Conservation (phyloP, 2,113 vertebrate genomes). For the Progne subis region DNA sequence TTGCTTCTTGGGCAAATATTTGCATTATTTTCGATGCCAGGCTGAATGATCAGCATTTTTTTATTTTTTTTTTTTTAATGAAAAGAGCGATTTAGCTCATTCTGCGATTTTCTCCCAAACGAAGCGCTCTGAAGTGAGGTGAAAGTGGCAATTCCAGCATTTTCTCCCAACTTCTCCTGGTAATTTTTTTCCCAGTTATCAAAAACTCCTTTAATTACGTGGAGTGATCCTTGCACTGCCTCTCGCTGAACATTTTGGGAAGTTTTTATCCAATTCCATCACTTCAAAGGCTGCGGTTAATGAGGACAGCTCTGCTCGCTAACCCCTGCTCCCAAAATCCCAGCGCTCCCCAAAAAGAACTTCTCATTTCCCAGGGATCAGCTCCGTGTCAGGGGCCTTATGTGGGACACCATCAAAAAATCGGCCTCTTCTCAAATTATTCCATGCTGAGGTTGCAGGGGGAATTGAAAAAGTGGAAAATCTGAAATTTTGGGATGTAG, state of each 20-base stretch:
- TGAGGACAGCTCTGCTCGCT: accelerated
- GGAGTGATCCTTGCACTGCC: not conserved
- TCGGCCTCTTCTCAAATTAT: not conserved
- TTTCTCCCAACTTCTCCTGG: not conserved
- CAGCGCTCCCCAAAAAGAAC: accelerated
- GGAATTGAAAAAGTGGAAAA: not conserved
- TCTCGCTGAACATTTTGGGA: not conserved
- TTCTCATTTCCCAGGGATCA: not conserved
- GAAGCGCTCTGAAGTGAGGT: not conserved
- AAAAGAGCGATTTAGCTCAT: not conserved
- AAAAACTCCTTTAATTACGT: not conserved
- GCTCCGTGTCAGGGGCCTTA: accelerated
- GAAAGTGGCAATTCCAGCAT: not conserved
- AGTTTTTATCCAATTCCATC: not conserved
- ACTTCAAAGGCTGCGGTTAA: not conserved
- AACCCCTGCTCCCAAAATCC: not conserved
- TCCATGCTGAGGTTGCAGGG: not conserved
- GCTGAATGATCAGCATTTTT: not conserved
- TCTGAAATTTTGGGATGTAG: not conserved
- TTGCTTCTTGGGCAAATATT: constrained; percentile 9
- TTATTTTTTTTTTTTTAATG: not conserved
- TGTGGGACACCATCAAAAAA: accelerated
- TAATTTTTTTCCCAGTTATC: not conserved
- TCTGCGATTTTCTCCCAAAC: not conserved
- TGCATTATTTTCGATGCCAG: not conserved